A percentile compares a stretch with the other conserved stretches of the same genome.
phyloP scores from a whole-genome alignment of 1,140 invertebrate genomes.

The Papilio aristodemus region DNA sequence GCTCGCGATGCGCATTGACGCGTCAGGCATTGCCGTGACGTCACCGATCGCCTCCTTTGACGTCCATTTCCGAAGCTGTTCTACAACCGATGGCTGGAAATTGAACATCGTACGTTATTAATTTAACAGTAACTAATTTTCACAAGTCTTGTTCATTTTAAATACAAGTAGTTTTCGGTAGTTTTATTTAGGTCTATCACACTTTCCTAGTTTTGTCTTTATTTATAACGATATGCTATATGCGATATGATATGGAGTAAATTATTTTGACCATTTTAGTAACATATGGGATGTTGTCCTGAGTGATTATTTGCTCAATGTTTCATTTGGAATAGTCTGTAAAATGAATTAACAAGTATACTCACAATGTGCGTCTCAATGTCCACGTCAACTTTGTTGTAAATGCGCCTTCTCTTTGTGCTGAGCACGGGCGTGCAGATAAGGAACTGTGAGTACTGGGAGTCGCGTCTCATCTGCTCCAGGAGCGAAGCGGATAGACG shows the following conservation, averaged over 20 bases:
- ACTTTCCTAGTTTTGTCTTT: too few species aligned
- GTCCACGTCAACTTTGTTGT: conserved; percentile 87
- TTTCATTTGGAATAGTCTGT: neutral
- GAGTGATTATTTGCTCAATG: too few species aligned
- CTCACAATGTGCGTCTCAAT: conserved; percentile 93
- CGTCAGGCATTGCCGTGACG: conserved; percentile 88
- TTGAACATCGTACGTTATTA: neutral
- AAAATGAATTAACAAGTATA: conserved; percentile 40
- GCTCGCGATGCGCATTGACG: conserved; percentile 81
- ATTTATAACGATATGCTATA: too few species aligned
- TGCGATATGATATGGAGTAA: too few species aligned
- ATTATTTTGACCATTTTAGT: too few species aligned
- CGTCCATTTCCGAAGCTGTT: conserved; percentile 90
- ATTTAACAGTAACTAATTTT: too few species aligned
- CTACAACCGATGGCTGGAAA: conserved; percentile 88
- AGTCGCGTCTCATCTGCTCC: conserved; percentile 81
- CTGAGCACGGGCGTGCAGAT: conserved; percentile 90
- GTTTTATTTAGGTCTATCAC: too few species aligned
- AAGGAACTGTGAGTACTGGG: conserved; percentile 81
- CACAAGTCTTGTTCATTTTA: too few species aligned
- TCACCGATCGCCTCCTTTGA: conserved; percentile 91
- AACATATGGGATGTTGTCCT: neutral
- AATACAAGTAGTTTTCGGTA: too few species aligned
- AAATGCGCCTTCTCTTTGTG: conserved; percentile 84
- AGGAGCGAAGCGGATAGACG: conserved; percentile 74